phyloP scores from a whole-genome alignment of 2,113 vertebrate species.

The Dasyurus viverrinus region DNA sequence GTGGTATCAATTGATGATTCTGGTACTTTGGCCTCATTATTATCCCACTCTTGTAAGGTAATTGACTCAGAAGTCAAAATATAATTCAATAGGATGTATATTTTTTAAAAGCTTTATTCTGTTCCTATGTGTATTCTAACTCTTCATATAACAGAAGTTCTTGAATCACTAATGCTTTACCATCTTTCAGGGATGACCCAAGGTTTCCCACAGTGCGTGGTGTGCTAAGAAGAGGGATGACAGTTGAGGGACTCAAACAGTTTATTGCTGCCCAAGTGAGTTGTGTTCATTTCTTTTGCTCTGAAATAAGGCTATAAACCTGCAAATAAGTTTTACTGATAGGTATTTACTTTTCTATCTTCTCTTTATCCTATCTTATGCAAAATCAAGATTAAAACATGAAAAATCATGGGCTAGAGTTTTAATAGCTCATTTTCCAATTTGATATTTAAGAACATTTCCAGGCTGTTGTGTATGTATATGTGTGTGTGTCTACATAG shows the following conservation, averaged over 20 bases:
- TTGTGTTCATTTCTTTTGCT: not conserved
- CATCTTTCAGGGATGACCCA: constrained; percentile 93
- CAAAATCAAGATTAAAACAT: not conserved
- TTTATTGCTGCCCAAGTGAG: constrained; percentile 97
- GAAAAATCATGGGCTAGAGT: not conserved
- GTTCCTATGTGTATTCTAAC: not conserved
- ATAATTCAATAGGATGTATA: not conserved
- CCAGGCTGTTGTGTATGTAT: not conserved
- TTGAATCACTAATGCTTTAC: not conserved
- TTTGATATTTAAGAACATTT: not conserved
- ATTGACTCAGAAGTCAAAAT: not conserved
- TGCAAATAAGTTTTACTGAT: not conserved
- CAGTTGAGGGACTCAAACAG: constrained; percentile 97
- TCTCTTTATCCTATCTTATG: not conserved
- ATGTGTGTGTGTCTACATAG: no score
- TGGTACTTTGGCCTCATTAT: not conserved
- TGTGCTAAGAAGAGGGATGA: constrained; percentile 97
- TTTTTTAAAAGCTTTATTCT: not conserved
- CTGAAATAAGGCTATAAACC: not conserved
- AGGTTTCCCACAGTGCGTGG: constrained; percentile 98
- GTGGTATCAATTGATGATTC: not conserved
- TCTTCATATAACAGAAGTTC: not conserved
- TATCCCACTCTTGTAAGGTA: not conserved
- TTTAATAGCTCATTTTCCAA: not conserved
- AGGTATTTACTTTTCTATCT: not conserved